Evolutionary conservation across 1,140 invertebrate species (phyloP).

Genomic region (Oryzaephilus surinamensis): DNA sequence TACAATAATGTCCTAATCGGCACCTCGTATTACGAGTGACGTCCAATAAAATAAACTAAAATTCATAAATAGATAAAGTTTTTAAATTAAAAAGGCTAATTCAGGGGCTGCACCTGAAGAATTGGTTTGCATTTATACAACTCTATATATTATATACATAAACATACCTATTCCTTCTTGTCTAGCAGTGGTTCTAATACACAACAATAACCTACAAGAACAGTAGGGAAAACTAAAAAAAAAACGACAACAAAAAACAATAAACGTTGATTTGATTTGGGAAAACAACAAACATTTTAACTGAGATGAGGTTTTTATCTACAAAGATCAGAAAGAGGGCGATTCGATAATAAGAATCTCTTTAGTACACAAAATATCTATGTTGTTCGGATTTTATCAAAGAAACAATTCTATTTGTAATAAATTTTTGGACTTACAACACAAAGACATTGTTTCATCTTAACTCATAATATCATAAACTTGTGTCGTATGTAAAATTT

Average conservation of each 20-base stretch:
- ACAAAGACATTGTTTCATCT: constrained; percentile 22
- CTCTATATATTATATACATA: neutral
- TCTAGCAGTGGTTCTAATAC: constrained; percentile 1
- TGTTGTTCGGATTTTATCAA: constrained; percentile 19
- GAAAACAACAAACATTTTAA: constrained; percentile 16
- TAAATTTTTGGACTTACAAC: constrained; percentile 25
- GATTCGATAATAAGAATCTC: constrained; percentile 18
- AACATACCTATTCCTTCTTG: neutral
- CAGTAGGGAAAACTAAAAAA: neutral
- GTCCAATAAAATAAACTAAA: too few species aligned
- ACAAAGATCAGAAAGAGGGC: constrained; percentile 11
- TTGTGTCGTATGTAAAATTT: too few species aligned
- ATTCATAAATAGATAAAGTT: too few species aligned
- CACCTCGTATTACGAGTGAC: too few species aligned
- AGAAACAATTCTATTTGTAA: constrained; percentile 20
- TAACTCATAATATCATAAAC: too few species aligned
- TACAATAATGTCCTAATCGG: too few species aligned
- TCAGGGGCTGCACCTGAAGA: neutral
- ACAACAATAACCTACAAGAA: too few species aligned
- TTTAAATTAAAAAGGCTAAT: neutral
- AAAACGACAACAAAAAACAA: constrained; percentile 7
- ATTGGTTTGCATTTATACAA: constrained; percentile 1
- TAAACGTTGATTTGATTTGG: constrained; percentile 15
- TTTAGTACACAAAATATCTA: constrained; percentile 21
- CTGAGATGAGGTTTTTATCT: constrained; percentile 19